Conservation (phyloP, 2,113 vertebrate genomes). For the Triplophysa siluroides region DNA sequence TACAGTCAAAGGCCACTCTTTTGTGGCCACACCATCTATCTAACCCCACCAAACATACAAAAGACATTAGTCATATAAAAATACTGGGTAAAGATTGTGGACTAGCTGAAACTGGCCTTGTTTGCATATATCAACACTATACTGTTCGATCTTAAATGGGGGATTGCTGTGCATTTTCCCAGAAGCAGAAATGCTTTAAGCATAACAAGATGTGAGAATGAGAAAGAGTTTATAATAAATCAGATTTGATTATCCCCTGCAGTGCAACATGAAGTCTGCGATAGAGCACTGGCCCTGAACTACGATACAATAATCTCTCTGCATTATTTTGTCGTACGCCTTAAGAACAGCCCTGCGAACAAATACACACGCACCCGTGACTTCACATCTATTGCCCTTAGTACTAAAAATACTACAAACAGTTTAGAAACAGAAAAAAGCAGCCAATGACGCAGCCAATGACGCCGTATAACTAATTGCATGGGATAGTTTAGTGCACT, state of each 20-base stretch:
- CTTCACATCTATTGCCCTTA: not conserved
- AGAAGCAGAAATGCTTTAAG: not conserved
- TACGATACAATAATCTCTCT: too few species aligned
- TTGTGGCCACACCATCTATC: not conserved
- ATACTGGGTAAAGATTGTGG: not conserved
- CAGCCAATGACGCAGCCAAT: not conserved
- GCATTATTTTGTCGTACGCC: not conserved
- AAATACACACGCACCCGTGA: not conserved
- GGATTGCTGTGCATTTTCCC: not conserved
- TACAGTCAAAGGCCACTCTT: not conserved
- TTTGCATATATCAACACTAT: not conserved
- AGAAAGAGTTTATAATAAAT: slow-evolving; percentile 57
- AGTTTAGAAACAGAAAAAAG: not conserved
- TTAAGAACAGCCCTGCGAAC: not conserved
- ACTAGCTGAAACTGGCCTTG: not conserved
- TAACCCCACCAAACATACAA: too few species aligned
- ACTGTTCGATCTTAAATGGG: not conserved
- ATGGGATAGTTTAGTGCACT: slow-evolving; percentile 24
- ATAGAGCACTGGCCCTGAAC: not conserved
- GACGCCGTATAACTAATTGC: not conserved
- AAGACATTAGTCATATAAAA: not conserved
- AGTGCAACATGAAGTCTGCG: slow-evolving; percentile 58
- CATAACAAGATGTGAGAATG: slow-evolving; percentile 30
- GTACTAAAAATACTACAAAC: too few species aligned
- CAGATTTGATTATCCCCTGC: slow-evolving; percentile 68